A percentile compares a stretch with the other conserved stretches of the same genome.
Conservation (phyloP, 2,888 invertebrate genomes). For the Apomyelois bistriatella region DNA sequence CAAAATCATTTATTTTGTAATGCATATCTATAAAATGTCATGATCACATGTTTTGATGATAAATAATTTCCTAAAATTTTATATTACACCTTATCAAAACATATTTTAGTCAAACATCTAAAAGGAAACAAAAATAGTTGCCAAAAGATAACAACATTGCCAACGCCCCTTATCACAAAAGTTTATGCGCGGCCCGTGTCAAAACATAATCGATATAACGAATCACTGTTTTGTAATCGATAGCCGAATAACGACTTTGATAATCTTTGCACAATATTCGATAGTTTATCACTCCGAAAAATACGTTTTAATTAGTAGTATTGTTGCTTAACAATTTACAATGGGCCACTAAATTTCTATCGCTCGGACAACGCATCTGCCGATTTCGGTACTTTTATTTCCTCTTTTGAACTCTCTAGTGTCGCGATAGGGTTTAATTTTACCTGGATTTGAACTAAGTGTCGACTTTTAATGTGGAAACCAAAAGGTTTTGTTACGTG, state of each 20-base stretch:
- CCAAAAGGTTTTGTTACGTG: constrained; percentile 60
- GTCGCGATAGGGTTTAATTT: constrained; percentile 38
- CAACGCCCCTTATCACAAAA: constrained; percentile 29
- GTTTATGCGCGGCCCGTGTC: constrained; percentile 31
- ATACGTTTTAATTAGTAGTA: constrained; percentile 60
- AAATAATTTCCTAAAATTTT: neutral
- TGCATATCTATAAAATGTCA: no score
- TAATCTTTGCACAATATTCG: constrained; percentile 43
- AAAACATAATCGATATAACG: constrained; percentile 40
- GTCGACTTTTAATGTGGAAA: constrained; percentile 68
- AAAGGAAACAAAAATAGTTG: neutral
- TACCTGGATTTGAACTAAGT: constrained; percentile 44
- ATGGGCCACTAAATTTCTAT: constrained; percentile 46
- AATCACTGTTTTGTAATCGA: constrained; percentile 30
- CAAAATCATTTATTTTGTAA: constrained; percentile 2
- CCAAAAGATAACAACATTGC: constrained; percentile 18
- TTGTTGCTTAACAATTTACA: constrained; percentile 57
- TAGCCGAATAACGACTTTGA: constrained; percentile 26
- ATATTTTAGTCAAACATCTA: neutral
- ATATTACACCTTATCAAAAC: neutral
- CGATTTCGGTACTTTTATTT: constrained; percentile 27
- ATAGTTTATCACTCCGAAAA: constrained; percentile 46
- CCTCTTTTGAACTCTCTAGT: constrained; percentile 41
- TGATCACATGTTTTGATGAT: neutral
- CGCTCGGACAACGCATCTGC: constrained; percentile 55